Evolutionary conservation across 2,113 vertebrate species (phyloP), one percentile per base, ranked within the genome.

Genomic region (Phylloscopus trochiloides): DNA sequence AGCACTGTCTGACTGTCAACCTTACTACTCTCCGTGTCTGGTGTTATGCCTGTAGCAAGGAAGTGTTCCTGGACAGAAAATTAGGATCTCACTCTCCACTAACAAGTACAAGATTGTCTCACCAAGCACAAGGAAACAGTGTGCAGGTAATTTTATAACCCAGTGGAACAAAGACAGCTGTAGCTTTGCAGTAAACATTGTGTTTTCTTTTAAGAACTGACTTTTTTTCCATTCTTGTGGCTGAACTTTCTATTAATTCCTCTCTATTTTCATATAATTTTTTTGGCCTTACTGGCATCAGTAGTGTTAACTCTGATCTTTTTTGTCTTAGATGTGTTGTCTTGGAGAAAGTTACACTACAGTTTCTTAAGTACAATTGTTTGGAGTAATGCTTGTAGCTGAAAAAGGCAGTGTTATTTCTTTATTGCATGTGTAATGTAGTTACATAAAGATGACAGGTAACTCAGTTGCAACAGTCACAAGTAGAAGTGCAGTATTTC

Each of bases 31-130:
- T 99, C 22, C 98, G 99, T 73, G 99, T 99, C 61, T 99, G 99
- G 99, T 99, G 99, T 98, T 99, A 99, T 2, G 98, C 99, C 94
- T 99, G 99, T 85, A 98, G 98, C 92, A 99, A 99, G 96, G 99
- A 99, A 97, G 99, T 99, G 17, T 99, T 99, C 96, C 97, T 99
- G 97, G 99, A 99, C 65, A 98, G 99, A 90, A 99, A 99, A 97
- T 97, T 99, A n/a, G 98, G 98, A 86, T 98, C 98, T 75, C 98
- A 98, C 68, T 97, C 98, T 48, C 97, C 97, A 2, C 96, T 98
- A 26, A 89, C 97, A 94, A 98, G 92, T 97, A 78, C 97, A 90
- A 99, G 98, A 96, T 90, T 97, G 10, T 96, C 97, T 94, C 97
- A 98, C 14, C 97, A 98, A 24, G 92, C 97, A 24, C 96, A 97